phyloP scores from a whole-genome alignment of 2,888 invertebrate species.

The Ectemnius continuus region DNA sequence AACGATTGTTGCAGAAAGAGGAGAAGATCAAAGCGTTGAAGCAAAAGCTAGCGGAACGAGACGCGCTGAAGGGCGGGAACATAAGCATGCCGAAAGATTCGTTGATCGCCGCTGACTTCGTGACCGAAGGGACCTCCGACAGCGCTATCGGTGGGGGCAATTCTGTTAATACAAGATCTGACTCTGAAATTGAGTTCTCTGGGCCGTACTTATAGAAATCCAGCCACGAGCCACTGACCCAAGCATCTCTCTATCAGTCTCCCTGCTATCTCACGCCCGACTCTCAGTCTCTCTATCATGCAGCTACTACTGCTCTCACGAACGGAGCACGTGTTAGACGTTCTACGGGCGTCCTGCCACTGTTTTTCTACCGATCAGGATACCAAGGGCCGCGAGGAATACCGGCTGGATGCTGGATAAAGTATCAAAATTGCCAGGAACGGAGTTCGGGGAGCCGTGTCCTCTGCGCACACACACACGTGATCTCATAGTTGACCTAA shows the following conservation, averaged over 20 bases:
- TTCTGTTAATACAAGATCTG: slow-evolving; percentile 88
- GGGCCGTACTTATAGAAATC: slow-evolving; percentile 87
- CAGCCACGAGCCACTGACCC: too few relatives aligned
- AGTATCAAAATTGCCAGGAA: neutral
- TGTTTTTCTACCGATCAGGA: too few relatives aligned
- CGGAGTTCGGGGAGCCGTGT: neutral
- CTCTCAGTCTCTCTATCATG: slow-evolving; percentile 16
- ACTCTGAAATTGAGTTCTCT: slow-evolving; percentile 92
- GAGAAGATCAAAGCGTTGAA: slow-evolving; percentile 91
- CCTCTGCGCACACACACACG: slow-evolving; percentile 4
- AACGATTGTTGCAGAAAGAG: slow-evolving; percentile 84
- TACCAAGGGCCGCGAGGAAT: too few relatives aligned
- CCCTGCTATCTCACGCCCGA: slow-evolving; percentile 1
- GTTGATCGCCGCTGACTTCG: slow-evolving; percentile 86
- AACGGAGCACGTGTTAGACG: neutral
- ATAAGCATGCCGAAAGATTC: slow-evolving; percentile 82
- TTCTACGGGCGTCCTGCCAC: neutral
- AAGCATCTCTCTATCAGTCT: neutral
- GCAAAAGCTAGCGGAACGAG: slow-evolving; percentile 89
- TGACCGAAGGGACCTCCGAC: slow-evolving; percentile 88
- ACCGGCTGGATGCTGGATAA: neutral
- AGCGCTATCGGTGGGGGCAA: slow-evolving; percentile 86
- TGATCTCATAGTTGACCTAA: slow-evolving; percentile 12
- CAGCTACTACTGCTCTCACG: too few relatives aligned
- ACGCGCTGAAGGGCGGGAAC: slow-evolving; percentile 81